Evolutionary conservation across 2,113 vertebrate species (phyloP).

Genomic region (Pluvialis apricaria): DNA sequence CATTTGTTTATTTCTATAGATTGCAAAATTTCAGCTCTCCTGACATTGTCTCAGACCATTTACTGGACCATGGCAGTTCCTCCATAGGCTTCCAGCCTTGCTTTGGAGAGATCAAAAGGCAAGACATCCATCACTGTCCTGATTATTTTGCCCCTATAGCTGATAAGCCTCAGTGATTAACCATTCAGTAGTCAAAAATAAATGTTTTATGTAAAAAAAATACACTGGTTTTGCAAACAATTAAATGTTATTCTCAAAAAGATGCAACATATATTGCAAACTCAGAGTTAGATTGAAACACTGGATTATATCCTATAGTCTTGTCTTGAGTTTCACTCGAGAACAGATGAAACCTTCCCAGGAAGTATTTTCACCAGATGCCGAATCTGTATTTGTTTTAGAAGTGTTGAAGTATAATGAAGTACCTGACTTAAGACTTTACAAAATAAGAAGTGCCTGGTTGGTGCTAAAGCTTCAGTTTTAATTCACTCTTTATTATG

Average conservation of each 20-base stretch:
- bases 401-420: conserved; percentile 34
- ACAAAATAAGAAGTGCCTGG: conserved; percentile 41
- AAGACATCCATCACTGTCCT: neutral
- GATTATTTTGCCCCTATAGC: neutral
- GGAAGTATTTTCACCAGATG: conserved; percentile 16
- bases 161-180: neutral
- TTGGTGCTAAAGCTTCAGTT: conserved; percentile 44
- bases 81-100: neutral
- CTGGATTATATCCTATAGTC: neutral
- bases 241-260: neutral
- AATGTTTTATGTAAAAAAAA: neutral
- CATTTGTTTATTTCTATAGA: neutral
- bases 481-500: conserved; percentile 58
- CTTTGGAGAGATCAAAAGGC: neutral
- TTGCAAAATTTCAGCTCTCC: neutral
- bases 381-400: neutral
- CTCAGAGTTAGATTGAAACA: neutral
- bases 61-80: neutral
- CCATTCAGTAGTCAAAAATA: neutral
- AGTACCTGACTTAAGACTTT: conserved; percentile 43
- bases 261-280: neutral
- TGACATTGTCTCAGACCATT: neutral
- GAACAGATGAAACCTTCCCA: neutral
- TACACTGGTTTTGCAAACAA: neutral
- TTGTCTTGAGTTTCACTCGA: neutral